Conservation (phyloP, 2,113 vertebrate genomes). For the Trochalopteron elliotii region DNA sequence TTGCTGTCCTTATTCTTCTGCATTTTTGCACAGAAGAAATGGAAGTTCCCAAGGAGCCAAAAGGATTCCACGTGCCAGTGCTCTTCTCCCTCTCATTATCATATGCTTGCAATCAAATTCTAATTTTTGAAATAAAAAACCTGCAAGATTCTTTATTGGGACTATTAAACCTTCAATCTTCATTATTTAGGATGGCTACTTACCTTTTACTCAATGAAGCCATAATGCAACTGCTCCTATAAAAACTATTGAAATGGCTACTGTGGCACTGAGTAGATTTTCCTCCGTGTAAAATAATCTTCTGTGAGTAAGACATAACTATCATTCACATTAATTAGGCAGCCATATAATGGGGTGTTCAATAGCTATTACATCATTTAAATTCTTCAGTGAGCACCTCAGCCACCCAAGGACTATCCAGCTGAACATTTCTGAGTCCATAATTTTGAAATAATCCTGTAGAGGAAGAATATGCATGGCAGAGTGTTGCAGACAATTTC, state of each 20-base stretch:
- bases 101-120: conserved; percentile 53
- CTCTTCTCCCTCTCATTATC: conserved; percentile 56
- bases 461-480: neutral
- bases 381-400: conserved; percentile 60
- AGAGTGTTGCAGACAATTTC: neutral
- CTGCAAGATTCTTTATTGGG: conserved; percentile 56
- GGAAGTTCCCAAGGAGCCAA: conserved; percentile 7
- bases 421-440: conserved; percentile 53
- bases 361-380: conserved; percentile 69
- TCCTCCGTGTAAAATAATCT: conserved; percentile 67
- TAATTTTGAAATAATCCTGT: conserved; percentile 66
- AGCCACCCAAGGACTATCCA: conserved; percentile 50
- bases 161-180: conserved; percentile 58
- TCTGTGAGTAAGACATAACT: conserved; percentile 56
- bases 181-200: conserved; percentile 65
- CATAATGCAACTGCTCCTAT: conserved; percentile 60
- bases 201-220: conserved; percentile 66
- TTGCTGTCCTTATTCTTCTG: neutral
- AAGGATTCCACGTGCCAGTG: neutral
- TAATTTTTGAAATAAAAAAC: conserved; percentile 71
- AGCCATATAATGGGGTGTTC: conserved; percentile 68
- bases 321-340: conserved; percentile 77
- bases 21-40: neutral
- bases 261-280: conserved; percentile 60
- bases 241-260: conserved; percentile 63